Percentiles rank a stretch among this genome's conserved stretches.
Evolutionary conservation across 30 jellyfish, hydroid and myxozoan species (phyloP).

Genomic region (Hydractinia symbiolongicarpus): DNA sequence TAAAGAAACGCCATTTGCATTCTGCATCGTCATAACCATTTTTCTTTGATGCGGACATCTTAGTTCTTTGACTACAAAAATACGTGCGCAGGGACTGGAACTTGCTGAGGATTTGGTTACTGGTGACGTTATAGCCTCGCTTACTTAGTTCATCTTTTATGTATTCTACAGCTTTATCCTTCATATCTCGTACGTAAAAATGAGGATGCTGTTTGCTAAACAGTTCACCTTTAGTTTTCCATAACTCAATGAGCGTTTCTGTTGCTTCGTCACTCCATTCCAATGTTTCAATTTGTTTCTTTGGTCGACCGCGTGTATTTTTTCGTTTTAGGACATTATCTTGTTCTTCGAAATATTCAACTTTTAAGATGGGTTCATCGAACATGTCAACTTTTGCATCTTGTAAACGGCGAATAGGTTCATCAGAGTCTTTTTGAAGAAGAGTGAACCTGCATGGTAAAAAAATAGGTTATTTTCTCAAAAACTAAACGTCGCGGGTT

Average conservation of each 20-base stretch:
- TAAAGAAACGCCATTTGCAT: conserved; percentile 33
- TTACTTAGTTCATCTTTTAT: conserved; percentile 7
- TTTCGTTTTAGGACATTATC: not conserved
- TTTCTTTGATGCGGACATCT: conserved; percentile 2
- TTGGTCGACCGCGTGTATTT: conserved; percentile 45
- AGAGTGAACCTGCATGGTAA: no score
- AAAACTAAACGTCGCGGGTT: no score
- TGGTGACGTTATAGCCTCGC: conserved; percentile 23
- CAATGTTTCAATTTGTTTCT: conserved; percentile 1
- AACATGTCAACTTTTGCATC: no score
- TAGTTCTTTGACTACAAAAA: conserved; percentile 34
- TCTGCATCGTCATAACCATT: conserved; percentile 27
- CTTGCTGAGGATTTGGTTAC: conserved; percentile 11
- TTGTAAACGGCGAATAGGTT: no score
- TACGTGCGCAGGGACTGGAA: conserved; percentile 35
- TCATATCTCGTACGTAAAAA: conserved; percentile 22
- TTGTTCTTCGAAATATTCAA: no score
- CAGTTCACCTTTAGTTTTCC: conserved; percentile 46
- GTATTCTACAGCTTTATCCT: conserved; percentile 36
- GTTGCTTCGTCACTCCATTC: conserved; percentile 56
- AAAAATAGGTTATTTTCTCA: no score
- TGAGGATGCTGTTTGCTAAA: conserved; percentile 27
- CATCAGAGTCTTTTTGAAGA: no score
- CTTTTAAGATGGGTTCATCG: no score
- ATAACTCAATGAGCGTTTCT: conserved; percentile 32